Evolutionary conservation across 2,888 invertebrate genomes (phyloP).

Genomic region (Tanypteryx hageni): DNA sequence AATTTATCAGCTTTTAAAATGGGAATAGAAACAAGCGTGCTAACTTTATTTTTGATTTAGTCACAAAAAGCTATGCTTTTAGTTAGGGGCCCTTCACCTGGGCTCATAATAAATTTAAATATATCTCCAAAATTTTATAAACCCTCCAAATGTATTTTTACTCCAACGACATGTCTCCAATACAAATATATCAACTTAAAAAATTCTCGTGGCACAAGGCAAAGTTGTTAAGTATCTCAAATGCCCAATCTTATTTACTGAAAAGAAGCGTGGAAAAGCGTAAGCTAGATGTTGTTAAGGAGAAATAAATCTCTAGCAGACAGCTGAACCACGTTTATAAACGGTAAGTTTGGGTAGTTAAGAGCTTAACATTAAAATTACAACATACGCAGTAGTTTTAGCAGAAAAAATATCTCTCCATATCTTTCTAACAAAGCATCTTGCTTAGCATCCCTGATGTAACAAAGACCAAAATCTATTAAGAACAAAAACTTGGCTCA

Average conservation of each 20-base stretch:
- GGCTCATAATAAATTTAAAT: conserved; percentile 30
- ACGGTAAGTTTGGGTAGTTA: neutral
- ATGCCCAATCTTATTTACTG: neutral
- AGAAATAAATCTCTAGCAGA: neutral
- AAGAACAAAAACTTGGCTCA: neutral
- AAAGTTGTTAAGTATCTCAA: neutral
- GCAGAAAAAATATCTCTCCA: conserved; percentile 29
- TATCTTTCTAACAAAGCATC: neutral
- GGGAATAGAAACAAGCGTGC: conserved; percentile 16
- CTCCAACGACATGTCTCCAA: conserved; percentile 4
- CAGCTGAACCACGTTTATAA: neutral
- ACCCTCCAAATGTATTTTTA: conserved; percentile 36
- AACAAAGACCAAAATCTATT: conserved; percentile 5
- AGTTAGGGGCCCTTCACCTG: neutral
- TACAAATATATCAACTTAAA: conserved; percentile 34
- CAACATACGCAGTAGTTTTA: neutral
- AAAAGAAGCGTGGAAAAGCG: conserved; percentile 7
- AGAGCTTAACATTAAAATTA: neutral
- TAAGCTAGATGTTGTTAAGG: conserved; percentile 17
- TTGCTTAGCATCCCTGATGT: neutral
- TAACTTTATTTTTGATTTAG: conserved; percentile 48
- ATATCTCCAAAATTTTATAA: conserved; percentile 53
- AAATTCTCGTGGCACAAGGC: neutral
- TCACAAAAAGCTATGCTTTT: conserved; percentile 53
- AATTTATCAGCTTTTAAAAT: conserved; percentile 36